Base-by-base conservation (phyloP, 2,888 invertebrate species). In the Cheilosia vulpina region DNA sequence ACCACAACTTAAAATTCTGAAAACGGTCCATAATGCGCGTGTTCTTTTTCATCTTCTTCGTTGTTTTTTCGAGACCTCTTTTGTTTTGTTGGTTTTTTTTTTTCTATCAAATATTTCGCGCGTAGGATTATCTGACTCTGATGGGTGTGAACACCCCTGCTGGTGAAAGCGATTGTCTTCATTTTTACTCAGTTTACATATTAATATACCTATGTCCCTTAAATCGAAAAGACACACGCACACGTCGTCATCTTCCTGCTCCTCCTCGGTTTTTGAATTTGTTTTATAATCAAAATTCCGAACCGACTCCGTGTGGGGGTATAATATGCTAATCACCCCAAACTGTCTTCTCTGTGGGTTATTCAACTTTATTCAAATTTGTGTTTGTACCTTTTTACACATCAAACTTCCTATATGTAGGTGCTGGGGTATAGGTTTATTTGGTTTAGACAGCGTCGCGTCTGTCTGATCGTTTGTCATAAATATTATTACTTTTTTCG, bases 281-380 rank as follows among this genome's bases (percentile, higher is more conserved):
- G 60, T 76, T 76, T 76, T 53, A 45, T 85, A 76, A 85, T 85
- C 81, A 77, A 85, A 85, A 85, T 85, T 85, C 85, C 52, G 76
- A 76, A 19, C 81, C 47, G 34, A 65, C 73, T 75, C 52, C 31
- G 21, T 63, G 60, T 85, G 72, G 66, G 66, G 80, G 76, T 55
- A 58, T 69, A 83, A 31, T 31, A 31, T 85, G 81, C 76, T 81
- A 85, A 85, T 81, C 81, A 81, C 45, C 55, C 53, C 34, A 58
- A 58, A 71, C 66, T 80, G 69, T 76, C 76, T 65, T 76, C 72
- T 76, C 66, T 52, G 45, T 60, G 53, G 27, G 65, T 85, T 85
- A 85, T 85, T 85, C 85, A 85, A 81, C 85, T 81, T 34, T 38
- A 50, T 62, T 62, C 15, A 38, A 65, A 65, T 53, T 17, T 63